phyloP scores from a whole-genome alignment of 2,888 invertebrate genomes.

The Heliconius sara region DNA sequence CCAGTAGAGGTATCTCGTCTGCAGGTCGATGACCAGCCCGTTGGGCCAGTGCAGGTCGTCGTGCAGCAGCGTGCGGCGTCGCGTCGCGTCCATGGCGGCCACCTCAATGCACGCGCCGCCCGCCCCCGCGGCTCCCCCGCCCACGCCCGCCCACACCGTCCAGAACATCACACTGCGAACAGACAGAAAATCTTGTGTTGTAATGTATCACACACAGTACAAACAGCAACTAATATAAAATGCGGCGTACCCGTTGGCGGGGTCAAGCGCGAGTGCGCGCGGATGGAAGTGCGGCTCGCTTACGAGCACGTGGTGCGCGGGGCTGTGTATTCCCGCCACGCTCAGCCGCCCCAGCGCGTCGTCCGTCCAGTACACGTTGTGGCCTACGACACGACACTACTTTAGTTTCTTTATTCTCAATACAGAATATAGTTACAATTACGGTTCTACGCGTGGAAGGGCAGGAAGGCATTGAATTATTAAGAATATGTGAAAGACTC shows the following conservation, averaged over 20 bases:
- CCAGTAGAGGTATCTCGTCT: conserved; percentile 66
- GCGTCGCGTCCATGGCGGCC: conserved; percentile 85
- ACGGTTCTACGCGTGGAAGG: neutral
- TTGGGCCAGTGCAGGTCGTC: conserved; percentile 88
- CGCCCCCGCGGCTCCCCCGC: conserved; percentile 85
- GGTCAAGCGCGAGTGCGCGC: conserved; percentile 88
- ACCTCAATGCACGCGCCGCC: conserved; percentile 79
- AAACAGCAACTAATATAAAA: too few relatives aligned
- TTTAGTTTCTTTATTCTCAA: neutral
- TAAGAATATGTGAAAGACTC: conserved; percentile 47
- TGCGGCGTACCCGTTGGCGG: conserved; percentile 82
- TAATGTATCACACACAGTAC: too few relatives aligned
- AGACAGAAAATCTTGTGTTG: neutral
- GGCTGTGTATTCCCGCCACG: conserved; percentile 86
- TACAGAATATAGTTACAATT: neutral
- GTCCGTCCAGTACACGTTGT: conserved; percentile 93
- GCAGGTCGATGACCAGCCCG: conserved; percentile 84
- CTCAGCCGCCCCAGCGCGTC: conserved; percentile 87
- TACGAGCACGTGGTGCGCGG: conserved; percentile 78
- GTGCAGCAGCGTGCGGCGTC: conserved; percentile 81
- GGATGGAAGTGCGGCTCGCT: conserved; percentile 84
- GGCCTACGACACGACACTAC: conserved; percentile 53
- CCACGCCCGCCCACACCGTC: conserved; percentile 86
- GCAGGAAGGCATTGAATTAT: neutral
- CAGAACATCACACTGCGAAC: conserved; percentile 87